A percentile compares a stretch with the other conserved stretches of the same genome.
Evolutionary conservation across 92 coral and sea anemone species (phyloP).

Genomic region (Meandrina meandrites): DNA sequence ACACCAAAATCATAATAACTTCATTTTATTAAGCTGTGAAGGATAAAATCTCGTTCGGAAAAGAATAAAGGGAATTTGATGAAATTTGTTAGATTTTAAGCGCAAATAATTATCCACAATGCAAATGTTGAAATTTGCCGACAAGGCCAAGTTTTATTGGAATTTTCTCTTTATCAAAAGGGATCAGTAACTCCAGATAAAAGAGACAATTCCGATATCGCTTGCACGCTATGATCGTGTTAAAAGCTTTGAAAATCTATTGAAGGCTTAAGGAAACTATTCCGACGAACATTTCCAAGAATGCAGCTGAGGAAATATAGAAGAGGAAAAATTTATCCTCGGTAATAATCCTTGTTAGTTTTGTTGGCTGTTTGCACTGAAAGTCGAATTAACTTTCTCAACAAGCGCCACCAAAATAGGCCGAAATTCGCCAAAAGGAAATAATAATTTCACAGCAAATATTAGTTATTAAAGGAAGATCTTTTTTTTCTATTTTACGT

Average conservation of each 20-base stretch:
- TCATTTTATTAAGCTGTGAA: conserved; percentile 5
- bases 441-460: background rate
- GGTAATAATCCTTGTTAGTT: conserved; percentile 10
- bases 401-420: conserved; percentile 10
- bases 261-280: background rate
- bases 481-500: background rate
- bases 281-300: background rate
- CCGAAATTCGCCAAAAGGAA: conserved; percentile 13
- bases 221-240: background rate
- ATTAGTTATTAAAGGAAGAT: background rate
- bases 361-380: conserved; percentile 21
- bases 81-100: conserved; percentile 25
- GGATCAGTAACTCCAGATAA: background rate
- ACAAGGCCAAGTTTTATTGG: conserved; percentile 7
- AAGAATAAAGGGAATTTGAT: conserved; percentile 39
- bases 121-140: conserved; percentile 36
- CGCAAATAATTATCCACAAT: conserved; percentile 1
- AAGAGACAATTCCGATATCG: conserved; percentile 6
- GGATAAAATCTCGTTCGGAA: conserved; percentile 22
- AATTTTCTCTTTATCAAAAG: conserved; percentile 3
- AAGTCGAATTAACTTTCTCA: background rate
- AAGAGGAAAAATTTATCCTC: background rate
- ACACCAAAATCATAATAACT: background rate
- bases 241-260: background rate
- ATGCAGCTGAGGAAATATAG: background rate